Conservation (phyloP, 1,140 invertebrate genomes). For the Aleiodes sp. region DNA sequence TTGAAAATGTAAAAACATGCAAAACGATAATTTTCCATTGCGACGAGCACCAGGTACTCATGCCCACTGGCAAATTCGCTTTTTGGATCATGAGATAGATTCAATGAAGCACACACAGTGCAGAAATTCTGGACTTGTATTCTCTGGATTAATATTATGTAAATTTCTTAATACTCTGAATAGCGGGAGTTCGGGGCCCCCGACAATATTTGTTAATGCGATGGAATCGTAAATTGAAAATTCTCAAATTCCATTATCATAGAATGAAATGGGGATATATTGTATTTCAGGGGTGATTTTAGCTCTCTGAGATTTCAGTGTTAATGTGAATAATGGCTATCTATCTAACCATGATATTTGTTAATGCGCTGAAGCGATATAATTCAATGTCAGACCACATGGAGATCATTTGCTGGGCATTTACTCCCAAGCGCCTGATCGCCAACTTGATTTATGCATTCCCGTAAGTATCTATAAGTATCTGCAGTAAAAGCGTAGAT, state of each 20-base stretch:
- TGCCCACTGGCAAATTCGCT: too few relatives aligned
- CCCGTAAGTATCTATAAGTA: constrained; percentile 50
- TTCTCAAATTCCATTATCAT: too few relatives aligned
- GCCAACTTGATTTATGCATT: constrained; percentile 46
- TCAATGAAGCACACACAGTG: too few relatives aligned
- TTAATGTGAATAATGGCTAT: neutral
- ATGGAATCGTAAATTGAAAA: too few relatives aligned
- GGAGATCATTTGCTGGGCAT: constrained; percentile 28
- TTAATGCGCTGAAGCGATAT: constrained; percentile 20
- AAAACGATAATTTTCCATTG: constrained; percentile 22
- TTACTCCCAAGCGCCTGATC: constrained; percentile 19
- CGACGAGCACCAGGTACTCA: too few relatives aligned
- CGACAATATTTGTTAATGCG: too few relatives aligned
- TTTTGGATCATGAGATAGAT: too few relatives aligned
- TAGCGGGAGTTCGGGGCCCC: too few relatives aligned
- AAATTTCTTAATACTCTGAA: too few relatives aligned
- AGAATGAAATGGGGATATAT: too few relatives aligned
- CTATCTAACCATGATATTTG: constrained; percentile 11
- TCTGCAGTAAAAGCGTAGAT: constrained; percentile 39
- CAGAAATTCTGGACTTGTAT: too few relatives aligned
- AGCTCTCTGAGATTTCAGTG: neutral
- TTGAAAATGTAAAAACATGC: constrained; percentile 43
- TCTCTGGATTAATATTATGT: too few relatives aligned
- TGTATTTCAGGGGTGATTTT: neutral
- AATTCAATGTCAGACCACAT: constrained; percentile 35